phyloP scores from a whole-genome alignment of 2,797 vertebrate species.

The Austrolebias charrua region DNA sequence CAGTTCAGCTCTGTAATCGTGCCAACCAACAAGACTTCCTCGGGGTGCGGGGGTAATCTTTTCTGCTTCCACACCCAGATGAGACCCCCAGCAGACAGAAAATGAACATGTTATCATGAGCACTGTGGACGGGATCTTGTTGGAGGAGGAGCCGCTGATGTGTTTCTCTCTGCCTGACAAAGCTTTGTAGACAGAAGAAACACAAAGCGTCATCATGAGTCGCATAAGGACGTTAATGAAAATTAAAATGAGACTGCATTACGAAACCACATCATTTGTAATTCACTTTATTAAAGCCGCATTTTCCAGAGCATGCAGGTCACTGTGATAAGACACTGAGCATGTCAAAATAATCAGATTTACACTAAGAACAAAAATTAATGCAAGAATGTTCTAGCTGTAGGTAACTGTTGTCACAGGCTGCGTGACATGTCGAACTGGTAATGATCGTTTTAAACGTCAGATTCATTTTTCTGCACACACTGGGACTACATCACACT shows the following conservation, averaged over 20 bases:
- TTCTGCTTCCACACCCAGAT: slow-evolving; percentile 4
- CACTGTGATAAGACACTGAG: not conserved
- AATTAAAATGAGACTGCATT: slow-evolving; percentile 4
- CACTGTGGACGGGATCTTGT: slow-evolving; percentile 38
- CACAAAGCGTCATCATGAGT: slow-evolving; percentile 12
- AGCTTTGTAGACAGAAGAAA: not conserved
- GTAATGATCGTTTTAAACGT: too few species aligned
- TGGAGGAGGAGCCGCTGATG: slow-evolving; percentile 52
- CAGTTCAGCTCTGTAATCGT: slow-evolving; percentile 23
- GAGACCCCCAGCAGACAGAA: slow-evolving; percentile 54
- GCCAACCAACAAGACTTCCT: slow-evolving; percentile 21
- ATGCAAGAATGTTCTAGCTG: too few species aligned
- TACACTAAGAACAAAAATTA: too few species aligned
- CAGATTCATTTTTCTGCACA: too few species aligned
- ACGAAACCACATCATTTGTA: not conserved
- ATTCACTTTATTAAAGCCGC: not conserved
- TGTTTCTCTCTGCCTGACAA: slow-evolving; percentile 30
- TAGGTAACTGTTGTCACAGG: too few species aligned
- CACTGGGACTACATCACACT: too few species aligned
- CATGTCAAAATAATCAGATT: not conserved
- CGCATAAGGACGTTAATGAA: not conserved
- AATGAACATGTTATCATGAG: slow-evolving; percentile 63
- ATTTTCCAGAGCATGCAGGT: too few species aligned
- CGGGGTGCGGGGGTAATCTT: slow-evolving; percentile 42
- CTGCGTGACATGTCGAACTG: too few species aligned